Evolutionary conservation across 2,888 invertebrate genomes (phyloP).

Genomic region (Geotrupes spiniger): DNA sequence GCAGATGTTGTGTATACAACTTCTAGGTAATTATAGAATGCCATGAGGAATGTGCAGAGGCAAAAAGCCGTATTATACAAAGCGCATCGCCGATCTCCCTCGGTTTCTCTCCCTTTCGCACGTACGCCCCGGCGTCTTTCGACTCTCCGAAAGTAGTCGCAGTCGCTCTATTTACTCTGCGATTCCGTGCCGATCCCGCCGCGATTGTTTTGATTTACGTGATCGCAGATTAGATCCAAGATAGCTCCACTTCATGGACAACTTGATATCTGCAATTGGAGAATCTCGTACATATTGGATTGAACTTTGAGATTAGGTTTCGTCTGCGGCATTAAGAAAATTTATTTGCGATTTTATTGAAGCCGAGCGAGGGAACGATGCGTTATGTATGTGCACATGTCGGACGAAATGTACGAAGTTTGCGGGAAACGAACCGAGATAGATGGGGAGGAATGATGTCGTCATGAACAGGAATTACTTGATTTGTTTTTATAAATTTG

Average conservation of each 20-base stretch:
- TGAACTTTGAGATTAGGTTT: slow-evolving; percentile 18
- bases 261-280: slow-evolving; percentile 10
- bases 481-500: no score
- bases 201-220: slow-evolving; percentile 29
- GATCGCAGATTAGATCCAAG: slow-evolving; percentile 22
- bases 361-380: slow-evolving; percentile 13
- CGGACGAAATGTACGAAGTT: slow-evolving; percentile 25
- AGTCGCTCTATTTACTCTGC: slow-evolving; percentile 20
- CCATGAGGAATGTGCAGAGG: no score
- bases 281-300: slow-evolving; percentile 11
- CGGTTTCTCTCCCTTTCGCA: no score
- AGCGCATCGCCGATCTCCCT: no score
- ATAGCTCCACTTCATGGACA: slow-evolving; percentile 10
- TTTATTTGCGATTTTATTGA: slow-evolving; percentile 17
- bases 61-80: no score
- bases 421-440: no score
- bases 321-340: slow-evolving; percentile 17
- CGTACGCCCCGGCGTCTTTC: no score
- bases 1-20: no score
- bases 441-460: no score
- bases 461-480: no score
- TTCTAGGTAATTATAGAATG: no score
- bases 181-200: slow-evolving; percentile 20
- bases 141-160: slow-evolving; percentile 5
- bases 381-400: no score